Evolutionary conservation across 2,113 vertebrate species (phyloP).

Genomic region (Montifringilla adamsi): DNA sequence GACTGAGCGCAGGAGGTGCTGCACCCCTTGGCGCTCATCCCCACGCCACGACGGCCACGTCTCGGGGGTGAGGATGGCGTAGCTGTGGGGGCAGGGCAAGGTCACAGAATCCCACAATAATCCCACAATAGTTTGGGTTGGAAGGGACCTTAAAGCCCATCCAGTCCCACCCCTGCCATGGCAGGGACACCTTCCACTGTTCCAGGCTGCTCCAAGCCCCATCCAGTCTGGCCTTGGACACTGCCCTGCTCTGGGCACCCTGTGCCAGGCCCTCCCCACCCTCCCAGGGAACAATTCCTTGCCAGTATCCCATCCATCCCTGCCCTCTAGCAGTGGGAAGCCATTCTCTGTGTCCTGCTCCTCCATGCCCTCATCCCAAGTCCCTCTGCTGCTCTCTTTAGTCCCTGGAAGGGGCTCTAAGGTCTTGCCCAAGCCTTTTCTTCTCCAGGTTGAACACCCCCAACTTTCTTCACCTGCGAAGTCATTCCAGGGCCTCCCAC

Average conservation of each 20-base stretch:
- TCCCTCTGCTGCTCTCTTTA: neutral
- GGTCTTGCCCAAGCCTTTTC: neutral
- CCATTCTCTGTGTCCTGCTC: neutral
- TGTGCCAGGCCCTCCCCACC: neutral
- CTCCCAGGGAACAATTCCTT: accelerated
- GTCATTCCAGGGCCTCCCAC: neutral
- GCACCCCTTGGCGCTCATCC: slow-evolving; percentile 87
- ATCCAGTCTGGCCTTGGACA: neutral
- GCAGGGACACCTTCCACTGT: neutral
- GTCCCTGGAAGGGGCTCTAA: neutral
- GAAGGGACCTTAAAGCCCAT: neutral
- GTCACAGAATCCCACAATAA: neutral
- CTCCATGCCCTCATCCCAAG: neutral
- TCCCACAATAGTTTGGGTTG: neutral
- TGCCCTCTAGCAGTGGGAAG: neutral
- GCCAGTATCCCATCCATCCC: neutral
- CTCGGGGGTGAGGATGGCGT: slow-evolving; percentile 89
- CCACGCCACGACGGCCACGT: slow-evolving; percentile 90
- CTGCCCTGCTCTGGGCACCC: neutral
- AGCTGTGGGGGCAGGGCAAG: slow-evolving; percentile 67
- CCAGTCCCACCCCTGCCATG: no score
- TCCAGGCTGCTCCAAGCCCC: neutral
- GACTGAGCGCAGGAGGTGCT: slow-evolving; percentile 88
- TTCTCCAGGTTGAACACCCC: neutral
- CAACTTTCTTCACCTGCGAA: neutral